Conservation (phyloP, 2,113 vertebrate species). For the Nothocercus julius region DNA sequence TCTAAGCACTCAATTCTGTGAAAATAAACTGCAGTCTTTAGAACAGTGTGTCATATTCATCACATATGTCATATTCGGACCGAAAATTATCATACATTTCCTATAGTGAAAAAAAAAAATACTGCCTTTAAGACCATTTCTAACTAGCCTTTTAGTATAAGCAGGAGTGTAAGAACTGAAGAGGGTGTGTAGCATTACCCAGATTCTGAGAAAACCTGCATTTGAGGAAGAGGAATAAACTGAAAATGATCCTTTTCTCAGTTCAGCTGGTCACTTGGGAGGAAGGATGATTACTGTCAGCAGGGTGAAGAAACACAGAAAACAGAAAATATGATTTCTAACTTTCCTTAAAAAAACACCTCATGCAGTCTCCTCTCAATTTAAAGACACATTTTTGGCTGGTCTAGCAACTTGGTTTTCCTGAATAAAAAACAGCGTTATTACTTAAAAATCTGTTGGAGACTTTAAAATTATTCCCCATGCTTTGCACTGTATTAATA, state of each 20-base stretch:
- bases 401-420: neutral
- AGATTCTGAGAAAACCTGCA: neutral
- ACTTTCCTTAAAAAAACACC: neutral
- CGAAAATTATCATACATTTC: neutral
- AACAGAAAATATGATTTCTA: neutral
- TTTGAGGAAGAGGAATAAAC: neutral
- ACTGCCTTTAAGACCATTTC: neutral
- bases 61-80: neutral
- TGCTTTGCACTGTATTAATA: neutral
- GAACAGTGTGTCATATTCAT: neutral
- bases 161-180: neutral
- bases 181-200: neutral
- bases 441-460: neutral
- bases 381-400: neutral
- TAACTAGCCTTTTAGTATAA: neutral
- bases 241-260: neutral
- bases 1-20: neutral
- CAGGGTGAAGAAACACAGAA: neutral
- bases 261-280: neutral
- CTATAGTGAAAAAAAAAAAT: neutral
- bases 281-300: neutral
- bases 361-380: neutral
- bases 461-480: neutral
- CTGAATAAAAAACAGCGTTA: neutral
- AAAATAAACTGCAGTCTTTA: neutral